A percentile compares a stretch with the other conserved stretches of the same genome.
phyloP scores from a whole-genome alignment of 2,888 invertebrate species.

The Napeogenes sylphis region DNA sequence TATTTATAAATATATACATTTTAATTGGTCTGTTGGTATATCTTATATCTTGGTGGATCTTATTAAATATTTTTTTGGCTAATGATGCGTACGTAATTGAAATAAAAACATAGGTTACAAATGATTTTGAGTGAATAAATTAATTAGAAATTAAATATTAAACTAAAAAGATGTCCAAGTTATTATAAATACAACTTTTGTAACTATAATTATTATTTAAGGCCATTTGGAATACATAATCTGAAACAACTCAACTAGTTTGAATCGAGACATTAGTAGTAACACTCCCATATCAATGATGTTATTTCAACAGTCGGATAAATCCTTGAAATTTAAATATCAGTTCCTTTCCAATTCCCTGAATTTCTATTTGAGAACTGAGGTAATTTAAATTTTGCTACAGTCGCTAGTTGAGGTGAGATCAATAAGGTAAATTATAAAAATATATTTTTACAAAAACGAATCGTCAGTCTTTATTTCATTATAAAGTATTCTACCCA shows the following conservation, averaged over 20 bases:
- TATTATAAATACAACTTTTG: slow-evolving; percentile 1
- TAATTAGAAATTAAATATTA: no score
- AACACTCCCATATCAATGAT: slow-evolving; percentile 21
- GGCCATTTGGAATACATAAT: slow-evolving; percentile 1
- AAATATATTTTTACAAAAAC: not conserved
- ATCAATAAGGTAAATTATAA: slow-evolving; percentile 8
- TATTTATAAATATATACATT: not conserved
- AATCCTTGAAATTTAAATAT: slow-evolving; percentile 38
- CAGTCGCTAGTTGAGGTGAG: not conserved
- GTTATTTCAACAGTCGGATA: slow-evolving; percentile 25
- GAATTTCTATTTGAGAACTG: slow-evolving; percentile 22
- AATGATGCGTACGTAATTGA: slow-evolving; percentile 10
- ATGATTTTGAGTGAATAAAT: no score
- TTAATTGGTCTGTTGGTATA: slow-evolving; percentile 12
- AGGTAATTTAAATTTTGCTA: slow-evolving; percentile 16
- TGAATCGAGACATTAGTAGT: slow-evolving; percentile 11
- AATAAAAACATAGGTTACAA: not conserved
- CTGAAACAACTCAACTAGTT: slow-evolving; percentile 2
- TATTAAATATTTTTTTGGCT: not conserved
- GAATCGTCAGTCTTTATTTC: no score
- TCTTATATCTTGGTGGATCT: slow-evolving; percentile 15
- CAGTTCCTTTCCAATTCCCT: slow-evolving; percentile 34
- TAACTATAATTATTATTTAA: not conserved
- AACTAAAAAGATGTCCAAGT: not conserved
- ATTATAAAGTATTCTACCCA: no score